Percentiles rank a stretch among this genome's conserved stretches.
Evolutionary conservation across 2,113 vertebrate genomes (phyloP).

Genomic region (Rynchops niger): DNA sequence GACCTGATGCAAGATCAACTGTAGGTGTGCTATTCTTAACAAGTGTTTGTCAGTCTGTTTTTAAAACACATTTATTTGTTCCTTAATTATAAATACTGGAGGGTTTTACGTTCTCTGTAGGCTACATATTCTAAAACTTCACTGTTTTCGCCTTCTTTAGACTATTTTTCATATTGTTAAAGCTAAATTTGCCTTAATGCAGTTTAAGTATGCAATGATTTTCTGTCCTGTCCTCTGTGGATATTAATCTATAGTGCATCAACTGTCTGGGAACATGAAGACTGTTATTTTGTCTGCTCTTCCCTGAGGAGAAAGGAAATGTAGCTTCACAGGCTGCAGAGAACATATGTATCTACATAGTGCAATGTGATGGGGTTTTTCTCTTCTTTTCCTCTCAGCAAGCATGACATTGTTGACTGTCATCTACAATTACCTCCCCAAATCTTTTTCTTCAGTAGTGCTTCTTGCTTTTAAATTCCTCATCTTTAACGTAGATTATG

Average conservation of each 20-base stretch:
- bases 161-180: background rate
- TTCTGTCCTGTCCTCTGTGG: background rate
- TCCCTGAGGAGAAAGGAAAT: background rate
- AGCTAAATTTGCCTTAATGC: background rate
- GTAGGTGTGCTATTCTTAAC: background rate
- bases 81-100: background rate
- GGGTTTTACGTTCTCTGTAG: background rate
- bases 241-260: background rate
- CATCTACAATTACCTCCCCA: background rate
- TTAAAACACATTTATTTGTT: background rate
- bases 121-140: background rate
- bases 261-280: accelerated
- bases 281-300: background rate
- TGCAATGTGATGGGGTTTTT: background rate
- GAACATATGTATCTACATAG: accelerated
- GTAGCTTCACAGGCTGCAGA: background rate
- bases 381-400: background rate
- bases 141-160: background rate
- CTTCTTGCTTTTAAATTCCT: background rate
- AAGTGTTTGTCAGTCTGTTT: background rate
- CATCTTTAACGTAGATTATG: background rate
- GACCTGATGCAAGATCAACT: background rate
- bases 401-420: background rate
- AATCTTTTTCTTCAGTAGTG: background rate
- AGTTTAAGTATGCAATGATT: background rate